A percentile compares a stretch with the other conserved stretches of the same genome.
These are phyloP conservation scores for Microcebus tavaratra DNA, from an alignment of 2,113 vertebrate genomes.

Conservation along the genomic window DNA sequence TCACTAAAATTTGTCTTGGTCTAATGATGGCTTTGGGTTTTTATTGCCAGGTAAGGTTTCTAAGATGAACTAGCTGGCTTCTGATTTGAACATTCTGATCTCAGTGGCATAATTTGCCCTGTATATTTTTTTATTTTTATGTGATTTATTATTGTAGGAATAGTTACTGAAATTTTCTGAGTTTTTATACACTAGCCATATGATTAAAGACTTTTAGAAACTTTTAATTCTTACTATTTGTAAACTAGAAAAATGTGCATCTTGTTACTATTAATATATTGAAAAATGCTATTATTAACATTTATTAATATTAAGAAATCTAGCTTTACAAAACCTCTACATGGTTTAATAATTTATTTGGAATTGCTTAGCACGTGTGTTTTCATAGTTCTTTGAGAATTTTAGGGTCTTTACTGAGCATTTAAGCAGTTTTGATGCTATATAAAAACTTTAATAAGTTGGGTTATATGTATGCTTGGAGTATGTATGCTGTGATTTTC, in stretches of 20 bases:
- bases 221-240: not conserved
- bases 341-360: not conserved
- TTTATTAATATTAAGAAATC: not conserved
- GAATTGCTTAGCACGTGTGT: not conserved
- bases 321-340: not conserved
- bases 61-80: not conserved
- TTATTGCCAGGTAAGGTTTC: not conserved
- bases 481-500: not conserved
- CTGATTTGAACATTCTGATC: not conserved
- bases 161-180: constrained; percentile 1
- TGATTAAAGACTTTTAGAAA: constrained; percentile 33
- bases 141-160: constrained; percentile 41
- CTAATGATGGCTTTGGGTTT: not conserved
- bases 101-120: not conserved
- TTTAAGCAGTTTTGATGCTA: not conserved
- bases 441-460: not conserved
- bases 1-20: not conserved
- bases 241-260: constrained; percentile 18
- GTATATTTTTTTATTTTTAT: not conserved
- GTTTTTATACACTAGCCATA: not conserved
- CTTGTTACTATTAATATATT: constrained; percentile 16
- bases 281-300: constrained; percentile 35
- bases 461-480: not conserved
- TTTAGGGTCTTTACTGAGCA: constrained; percentile 19
- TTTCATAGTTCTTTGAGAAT: not conserved